phyloP scores from a whole-genome alignment of 2,888 invertebrate genomes.

The Lissocephala sabroskyi region DNA sequence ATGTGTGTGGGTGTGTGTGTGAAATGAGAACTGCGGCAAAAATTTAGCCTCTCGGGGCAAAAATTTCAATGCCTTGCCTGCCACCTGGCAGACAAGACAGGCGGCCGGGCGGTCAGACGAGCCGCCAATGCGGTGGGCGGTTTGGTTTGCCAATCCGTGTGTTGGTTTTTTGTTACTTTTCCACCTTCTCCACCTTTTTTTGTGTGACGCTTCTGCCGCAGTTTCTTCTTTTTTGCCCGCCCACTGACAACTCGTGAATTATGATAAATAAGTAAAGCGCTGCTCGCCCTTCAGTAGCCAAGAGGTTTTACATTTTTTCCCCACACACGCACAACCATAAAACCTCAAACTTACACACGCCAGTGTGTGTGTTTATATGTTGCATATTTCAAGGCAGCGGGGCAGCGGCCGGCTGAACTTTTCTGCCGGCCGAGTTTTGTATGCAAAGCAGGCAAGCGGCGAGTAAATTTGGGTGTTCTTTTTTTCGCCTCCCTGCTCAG shows the following conservation, averaged over 20 bases:
- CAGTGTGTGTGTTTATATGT: constrained; percentile 23
- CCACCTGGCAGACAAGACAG: too few relatives aligned
- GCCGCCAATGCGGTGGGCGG: not conserved
- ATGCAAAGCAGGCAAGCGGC: constrained; percentile 16
- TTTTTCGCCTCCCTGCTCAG: constrained; percentile 8
- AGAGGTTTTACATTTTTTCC: constrained; percentile 30
- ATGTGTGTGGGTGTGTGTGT: constrained; percentile 1
- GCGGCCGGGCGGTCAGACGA: too few relatives aligned
- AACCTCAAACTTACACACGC: not conserved
- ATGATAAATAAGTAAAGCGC: constrained; percentile 50
- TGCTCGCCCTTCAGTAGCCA: too few relatives aligned
- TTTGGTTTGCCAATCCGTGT: not conserved
- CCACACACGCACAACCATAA: not conserved
- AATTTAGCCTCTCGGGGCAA: constrained; percentile 30
- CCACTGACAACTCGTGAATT: constrained; percentile 42
- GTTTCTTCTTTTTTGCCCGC: constrained; percentile 1
- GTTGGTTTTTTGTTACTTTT: too few relatives aligned
- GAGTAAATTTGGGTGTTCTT: constrained; percentile 35
- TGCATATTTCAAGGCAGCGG: constrained; percentile 38
- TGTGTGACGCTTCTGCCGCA: constrained; percentile 17
- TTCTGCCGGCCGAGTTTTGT: too few relatives aligned
- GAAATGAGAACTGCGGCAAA: constrained; percentile 17
- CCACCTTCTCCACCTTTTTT: too few relatives aligned
- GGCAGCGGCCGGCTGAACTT: too few relatives aligned
- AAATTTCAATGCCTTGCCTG: too few relatives aligned